These are phyloP conservation scores for Acleris sparsana DNA, from an alignment of 2,888 invertebrate species.

Conservation along the genomic window DNA sequence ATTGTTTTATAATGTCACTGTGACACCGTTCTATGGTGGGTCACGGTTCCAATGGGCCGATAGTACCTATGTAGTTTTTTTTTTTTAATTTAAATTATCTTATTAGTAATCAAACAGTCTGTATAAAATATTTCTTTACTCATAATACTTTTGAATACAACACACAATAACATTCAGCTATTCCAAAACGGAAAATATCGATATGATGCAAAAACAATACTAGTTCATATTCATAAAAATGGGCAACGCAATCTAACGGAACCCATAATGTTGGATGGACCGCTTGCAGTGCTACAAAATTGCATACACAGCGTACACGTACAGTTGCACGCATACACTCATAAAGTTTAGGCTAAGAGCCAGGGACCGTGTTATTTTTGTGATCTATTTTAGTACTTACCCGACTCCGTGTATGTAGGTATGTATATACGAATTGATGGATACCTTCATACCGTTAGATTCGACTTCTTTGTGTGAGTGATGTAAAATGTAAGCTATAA, in stretches of 20 bases:
- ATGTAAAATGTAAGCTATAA: background rate
- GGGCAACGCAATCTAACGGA: constrained; percentile 22
- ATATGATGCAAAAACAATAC: constrained; percentile 8
- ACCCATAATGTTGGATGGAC: constrained; percentile 29
- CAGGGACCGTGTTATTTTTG: too few species aligned
- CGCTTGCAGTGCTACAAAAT: constrained; percentile 26
- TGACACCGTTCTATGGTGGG: too few species aligned
- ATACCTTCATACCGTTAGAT: too few species aligned
- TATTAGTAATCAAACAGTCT: too few species aligned
- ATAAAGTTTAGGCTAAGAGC: constrained; percentile 16
- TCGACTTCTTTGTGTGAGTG: background rate
- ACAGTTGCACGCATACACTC: background rate
- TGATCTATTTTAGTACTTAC: too few species aligned
- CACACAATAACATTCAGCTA: background rate
- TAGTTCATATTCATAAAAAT: constrained; percentile 31
- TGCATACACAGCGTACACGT: constrained; percentile 18
- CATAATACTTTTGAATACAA: background rate
- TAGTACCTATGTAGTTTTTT: too few species aligned
- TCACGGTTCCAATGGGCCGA: too few species aligned
- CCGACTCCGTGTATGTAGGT: too few species aligned
- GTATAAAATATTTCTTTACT: background rate
- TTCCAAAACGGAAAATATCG: constrained; percentile 8
- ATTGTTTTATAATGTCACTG: too few species aligned
- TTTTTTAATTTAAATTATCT: too few species aligned
- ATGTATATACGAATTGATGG: too few species aligned